These are phyloP conservation scores for Caenorhabditis sp. DNA, from an alignment of 2,888 invertebrate species.

Conservation along the genomic window DNA sequence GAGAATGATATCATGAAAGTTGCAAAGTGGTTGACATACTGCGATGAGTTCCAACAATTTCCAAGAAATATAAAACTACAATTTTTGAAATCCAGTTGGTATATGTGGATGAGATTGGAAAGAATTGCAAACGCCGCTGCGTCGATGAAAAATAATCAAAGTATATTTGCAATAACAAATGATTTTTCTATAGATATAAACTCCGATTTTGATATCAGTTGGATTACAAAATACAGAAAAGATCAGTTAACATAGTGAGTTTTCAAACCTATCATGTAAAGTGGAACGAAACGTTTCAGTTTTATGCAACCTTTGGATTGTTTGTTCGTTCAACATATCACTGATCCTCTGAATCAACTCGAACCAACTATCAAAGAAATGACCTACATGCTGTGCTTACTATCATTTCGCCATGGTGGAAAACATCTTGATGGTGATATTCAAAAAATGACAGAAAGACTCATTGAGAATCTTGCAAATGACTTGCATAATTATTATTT, in stretches of 20 bases:
- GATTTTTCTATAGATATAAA: background rate
- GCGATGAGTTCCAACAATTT: too few species aligned
- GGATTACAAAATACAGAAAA: conserved; percentile 12
- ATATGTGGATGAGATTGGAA: too few species aligned
- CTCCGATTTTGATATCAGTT: background rate
- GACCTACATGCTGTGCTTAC: conserved; percentile 5
- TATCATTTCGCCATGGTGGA: background rate
- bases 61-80: too few species aligned
- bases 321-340: background rate
- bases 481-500: conserved; percentile 7
- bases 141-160: background rate
- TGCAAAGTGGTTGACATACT: too few species aligned
- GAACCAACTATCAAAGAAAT: conserved; percentile 7
- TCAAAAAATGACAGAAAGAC: background rate
- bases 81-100: too few species aligned
- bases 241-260: conserved; percentile 8
- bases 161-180: background rate
- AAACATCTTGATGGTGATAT: background rate
- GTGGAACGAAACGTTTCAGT: background rate
- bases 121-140: too few species aligned
- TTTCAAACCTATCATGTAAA: background rate
- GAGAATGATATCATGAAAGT: too few species aligned
- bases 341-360: background rate
- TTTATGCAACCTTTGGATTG: conserved; percentile 4
- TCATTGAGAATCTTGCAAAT: background rate